A percentile compares a stretch with the other conserved stretches of the same genome.
phyloP scores from a whole-genome alignment of 2,888 invertebrate species.

The Anaspis maculata region DNA sequence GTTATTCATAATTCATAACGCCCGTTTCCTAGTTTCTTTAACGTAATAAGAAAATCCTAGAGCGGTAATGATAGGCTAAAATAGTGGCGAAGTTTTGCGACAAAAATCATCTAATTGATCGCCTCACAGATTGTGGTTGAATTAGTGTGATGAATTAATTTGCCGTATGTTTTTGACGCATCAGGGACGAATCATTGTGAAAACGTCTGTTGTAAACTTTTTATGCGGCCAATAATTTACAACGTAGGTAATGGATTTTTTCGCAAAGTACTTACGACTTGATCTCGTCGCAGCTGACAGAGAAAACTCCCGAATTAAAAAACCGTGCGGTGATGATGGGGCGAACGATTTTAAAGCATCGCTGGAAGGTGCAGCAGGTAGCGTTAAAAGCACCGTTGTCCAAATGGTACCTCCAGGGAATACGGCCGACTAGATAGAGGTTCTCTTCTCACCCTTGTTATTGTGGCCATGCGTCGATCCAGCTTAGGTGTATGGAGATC shows the following conservation, averaged over 20 bases:
- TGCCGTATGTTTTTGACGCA: not conserved
- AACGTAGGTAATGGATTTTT: too few species aligned
- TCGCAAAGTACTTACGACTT: too few species aligned
- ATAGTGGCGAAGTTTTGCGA: constrained; percentile 23
- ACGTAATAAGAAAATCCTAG: constrained; percentile 33
- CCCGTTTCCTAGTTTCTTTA: constrained; percentile 26
- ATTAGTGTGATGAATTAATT: not conserved
- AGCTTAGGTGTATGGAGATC: constrained; percentile 36
- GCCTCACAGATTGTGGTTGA: constrained; percentile 23
- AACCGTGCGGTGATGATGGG: too few species aligned
- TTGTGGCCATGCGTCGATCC: constrained; percentile 28
- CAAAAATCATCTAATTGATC: constrained; percentile 33
- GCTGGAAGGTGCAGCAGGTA: too few species aligned
- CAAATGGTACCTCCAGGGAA: constrained; percentile 10
- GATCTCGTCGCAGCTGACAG: too few species aligned
- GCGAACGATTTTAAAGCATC: too few species aligned
- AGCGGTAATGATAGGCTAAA: constrained; percentile 15
- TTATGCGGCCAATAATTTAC: too few species aligned
- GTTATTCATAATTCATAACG: constrained; percentile 31
- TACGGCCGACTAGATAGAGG: constrained; percentile 6
- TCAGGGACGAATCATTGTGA: not conserved
- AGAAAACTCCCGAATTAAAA: too few species aligned
- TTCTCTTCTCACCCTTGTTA: constrained; percentile 22
- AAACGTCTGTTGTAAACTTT: not conserved
- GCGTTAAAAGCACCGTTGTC: constrained; percentile 6